Percentiles rank a stretch among this genome's conserved stretches.
Evolutionary conservation across 2,888 invertebrate genomes (phyloP).

Genomic region (Amphipyra tragopoginis): DNA sequence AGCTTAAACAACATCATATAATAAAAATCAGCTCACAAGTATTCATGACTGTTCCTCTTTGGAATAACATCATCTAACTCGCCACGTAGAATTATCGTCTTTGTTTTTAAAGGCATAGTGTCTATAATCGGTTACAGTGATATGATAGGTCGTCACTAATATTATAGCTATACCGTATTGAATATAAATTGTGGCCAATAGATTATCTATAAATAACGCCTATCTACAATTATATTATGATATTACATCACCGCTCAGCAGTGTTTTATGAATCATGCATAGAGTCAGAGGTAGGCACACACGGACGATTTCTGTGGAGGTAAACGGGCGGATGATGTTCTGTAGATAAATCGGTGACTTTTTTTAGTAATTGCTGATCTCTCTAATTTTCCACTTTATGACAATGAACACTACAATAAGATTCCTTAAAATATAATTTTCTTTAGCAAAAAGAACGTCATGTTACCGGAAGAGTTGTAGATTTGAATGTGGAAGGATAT

Average conservation of each 20-base stretch:
- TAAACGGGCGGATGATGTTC: too few relatives aligned
- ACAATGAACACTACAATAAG: too few relatives aligned
- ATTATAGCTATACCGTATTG: slow-evolving; percentile 48
- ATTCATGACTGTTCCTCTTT: slow-evolving; percentile 38
- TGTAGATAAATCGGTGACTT: too few relatives aligned
- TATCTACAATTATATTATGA: slow-evolving; percentile 50
- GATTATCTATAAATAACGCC: slow-evolving; percentile 48
- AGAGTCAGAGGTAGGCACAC: slow-evolving; percentile 14
- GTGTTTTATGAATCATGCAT: slow-evolving; percentile 55
- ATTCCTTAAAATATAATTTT: too few relatives aligned
- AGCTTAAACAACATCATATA: slow-evolving; percentile 23
- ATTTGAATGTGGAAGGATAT: too few relatives aligned
- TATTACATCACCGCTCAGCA: slow-evolving; percentile 51
- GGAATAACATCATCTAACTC: slow-evolving; percentile 37
- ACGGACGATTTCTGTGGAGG: slow-evolving; percentile 22
- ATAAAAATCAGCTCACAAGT: slow-evolving; percentile 45
- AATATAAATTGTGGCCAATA: slow-evolving; percentile 52
- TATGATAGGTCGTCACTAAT: slow-evolving; percentile 35
- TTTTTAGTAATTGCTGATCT: too few relatives aligned
- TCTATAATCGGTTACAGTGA: slow-evolving; percentile 4
- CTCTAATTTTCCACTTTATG: too few relatives aligned
- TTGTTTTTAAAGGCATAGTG: slow-evolving; percentile 16
- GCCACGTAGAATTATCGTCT: slow-evolving; percentile 9
- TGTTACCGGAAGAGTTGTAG: too few relatives aligned
- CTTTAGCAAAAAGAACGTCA: too few relatives aligned